These are phyloP conservation scores for Ips typographus DNA, from an alignment of 1,140 invertebrate species.

Conservation along the genomic window DNA sequence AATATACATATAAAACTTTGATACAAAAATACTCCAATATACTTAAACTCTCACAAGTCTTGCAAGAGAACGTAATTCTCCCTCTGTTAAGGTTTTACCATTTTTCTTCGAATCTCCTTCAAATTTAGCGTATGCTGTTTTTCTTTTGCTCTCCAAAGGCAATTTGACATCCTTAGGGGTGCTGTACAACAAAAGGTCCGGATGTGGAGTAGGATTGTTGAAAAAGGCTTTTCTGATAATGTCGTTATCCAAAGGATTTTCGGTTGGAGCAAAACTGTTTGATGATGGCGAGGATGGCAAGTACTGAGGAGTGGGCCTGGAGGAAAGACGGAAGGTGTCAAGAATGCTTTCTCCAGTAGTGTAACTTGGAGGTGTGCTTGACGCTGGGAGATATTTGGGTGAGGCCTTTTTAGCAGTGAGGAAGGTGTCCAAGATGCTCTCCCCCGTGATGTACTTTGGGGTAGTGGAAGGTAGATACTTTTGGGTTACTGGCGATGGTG, in stretches of 20 bases:
- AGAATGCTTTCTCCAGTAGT: conserved; percentile 25
- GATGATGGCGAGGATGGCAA: conserved; percentile 8
- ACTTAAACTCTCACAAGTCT: no score
- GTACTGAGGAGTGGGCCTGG: conserved; percentile 21
- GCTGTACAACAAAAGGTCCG: conserved; percentile 26
- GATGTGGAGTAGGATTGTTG: conserved; percentile 34
- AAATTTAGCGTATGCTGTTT: no score
- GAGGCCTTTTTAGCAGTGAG: conserved; percentile 6
- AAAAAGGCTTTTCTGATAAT: conserved; percentile 25
- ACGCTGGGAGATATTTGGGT: conserved; percentile 20
- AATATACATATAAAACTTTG: no score
- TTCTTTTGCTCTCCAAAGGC: not conserved
- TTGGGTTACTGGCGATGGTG: conserved; percentile 10
- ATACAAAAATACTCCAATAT: no score
- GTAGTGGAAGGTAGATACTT: conserved; percentile 16
- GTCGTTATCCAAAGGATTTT: conserved; percentile 21
- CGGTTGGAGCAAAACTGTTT: not conserved
- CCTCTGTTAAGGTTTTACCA: no score
- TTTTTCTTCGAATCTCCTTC: no score
- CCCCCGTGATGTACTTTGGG: conserved; percentile 18
- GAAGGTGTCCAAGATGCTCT: conserved; percentile 26
- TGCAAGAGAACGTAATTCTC: no score
- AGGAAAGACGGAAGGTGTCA: conserved; percentile 11
- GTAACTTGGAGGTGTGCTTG: conserved; percentile 13
- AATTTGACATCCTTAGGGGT: conserved; percentile 18